Evolutionary conservation across 2,888 invertebrate species (phyloP).

Genomic region (Apamea monoglypha): DNA sequence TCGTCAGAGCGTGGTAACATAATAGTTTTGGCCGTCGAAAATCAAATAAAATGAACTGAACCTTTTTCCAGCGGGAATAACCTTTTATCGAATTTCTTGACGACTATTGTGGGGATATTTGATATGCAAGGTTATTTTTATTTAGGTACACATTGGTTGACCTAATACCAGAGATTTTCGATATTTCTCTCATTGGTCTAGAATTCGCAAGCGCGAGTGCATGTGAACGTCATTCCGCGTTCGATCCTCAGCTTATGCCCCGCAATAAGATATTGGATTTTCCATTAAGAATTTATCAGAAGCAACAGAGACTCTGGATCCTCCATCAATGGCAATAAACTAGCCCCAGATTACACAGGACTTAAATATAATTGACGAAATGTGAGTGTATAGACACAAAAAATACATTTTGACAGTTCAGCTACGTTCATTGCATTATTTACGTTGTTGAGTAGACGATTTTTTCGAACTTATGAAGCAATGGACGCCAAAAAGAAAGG

Average conservation of each 20-base stretch:
- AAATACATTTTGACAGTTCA: too few relatives aligned
- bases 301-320: neutral
- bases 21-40: constrained; percentile 18
- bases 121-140: constrained; percentile 35
- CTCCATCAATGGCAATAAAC: neutral
- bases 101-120: constrained; percentile 37
- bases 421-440: too few relatives aligned
- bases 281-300: neutral
- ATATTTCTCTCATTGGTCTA: constrained; percentile 3
- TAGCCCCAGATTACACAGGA: neutral
- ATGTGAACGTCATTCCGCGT: neutral
- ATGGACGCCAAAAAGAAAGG: too few relatives aligned
- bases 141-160: constrained; percentile 21
- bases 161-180: constrained; percentile 13
- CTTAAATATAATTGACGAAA: neutral
- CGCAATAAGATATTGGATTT: neutral
- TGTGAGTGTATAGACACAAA: neutral
- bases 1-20: constrained; percentile 16
- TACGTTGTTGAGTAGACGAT: too few relatives aligned
- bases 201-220: too few relatives aligned
- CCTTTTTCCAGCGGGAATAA: constrained; percentile 45
- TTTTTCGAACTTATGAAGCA: too few relatives aligned
- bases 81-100: constrained; percentile 37
- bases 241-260: neutral
- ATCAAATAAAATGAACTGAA: constrained; percentile 30